Evolutionary conservation across 2,888 invertebrate genomes (phyloP).

Genomic region (Diploptera punctata): DNA sequence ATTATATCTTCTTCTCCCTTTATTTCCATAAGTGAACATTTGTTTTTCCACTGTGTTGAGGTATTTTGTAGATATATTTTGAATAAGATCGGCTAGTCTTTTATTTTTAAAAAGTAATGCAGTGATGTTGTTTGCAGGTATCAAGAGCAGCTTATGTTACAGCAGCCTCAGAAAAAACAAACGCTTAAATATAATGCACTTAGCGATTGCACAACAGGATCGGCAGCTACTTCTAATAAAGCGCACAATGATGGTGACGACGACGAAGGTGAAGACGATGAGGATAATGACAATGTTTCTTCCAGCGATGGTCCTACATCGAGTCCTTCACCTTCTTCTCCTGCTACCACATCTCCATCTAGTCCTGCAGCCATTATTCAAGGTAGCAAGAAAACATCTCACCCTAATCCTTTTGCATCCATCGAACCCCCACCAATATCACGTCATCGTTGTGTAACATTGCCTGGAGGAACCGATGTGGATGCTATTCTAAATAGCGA

Average conservation of each 20-base stretch:
- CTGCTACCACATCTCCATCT: constrained; percentile 35
- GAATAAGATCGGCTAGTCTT: no score
- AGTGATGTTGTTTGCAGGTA: neutral
- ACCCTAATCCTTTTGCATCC: constrained; percentile 34
- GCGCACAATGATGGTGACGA: constrained; percentile 31
- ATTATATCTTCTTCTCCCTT: no score
- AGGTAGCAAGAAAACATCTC: constrained; percentile 9
- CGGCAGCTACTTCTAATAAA: constrained; percentile 25
- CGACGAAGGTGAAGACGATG: no score
- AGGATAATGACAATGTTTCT: constrained; percentile 14
- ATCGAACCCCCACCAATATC: constrained; percentile 34
- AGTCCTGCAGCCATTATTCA: constrained; percentile 32
- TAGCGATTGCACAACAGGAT: neutral
- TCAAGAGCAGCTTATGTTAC: constrained; percentile 23
- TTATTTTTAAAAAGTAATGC: no score
- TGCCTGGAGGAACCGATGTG: constrained; percentile 20
- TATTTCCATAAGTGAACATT: no score
- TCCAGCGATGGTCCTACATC: constrained; percentile 38
- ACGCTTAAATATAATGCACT: constrained; percentile 24
- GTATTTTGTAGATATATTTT: no score
- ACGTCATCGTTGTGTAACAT: constrained; percentile 9
- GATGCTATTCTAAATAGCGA: constrained; percentile 2
- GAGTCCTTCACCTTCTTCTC: constrained; percentile 35
- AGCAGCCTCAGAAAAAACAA: constrained; percentile 30
- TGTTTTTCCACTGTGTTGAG: no score